Evolutionary conservation across 1,140 invertebrate genomes (phyloP).

Genomic region (Eciton burchellii): DNA sequence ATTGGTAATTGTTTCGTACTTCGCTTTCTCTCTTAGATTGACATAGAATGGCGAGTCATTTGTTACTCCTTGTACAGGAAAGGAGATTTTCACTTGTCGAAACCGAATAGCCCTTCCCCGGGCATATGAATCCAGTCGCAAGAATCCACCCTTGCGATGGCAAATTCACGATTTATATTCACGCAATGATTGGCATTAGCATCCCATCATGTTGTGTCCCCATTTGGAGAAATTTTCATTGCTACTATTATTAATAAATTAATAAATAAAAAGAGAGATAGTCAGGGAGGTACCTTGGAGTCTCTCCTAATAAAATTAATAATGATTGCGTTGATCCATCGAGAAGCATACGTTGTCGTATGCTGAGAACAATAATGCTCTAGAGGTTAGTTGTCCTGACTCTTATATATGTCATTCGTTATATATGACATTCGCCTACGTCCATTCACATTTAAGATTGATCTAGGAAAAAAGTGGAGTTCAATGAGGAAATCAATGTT

Average conservation of each 20-base stretch:
- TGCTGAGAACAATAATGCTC: too few species aligned
- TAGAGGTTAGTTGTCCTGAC: too few species aligned
- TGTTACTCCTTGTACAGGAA: not conserved
- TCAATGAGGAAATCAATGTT: not conserved
- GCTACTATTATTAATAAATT: not conserved
- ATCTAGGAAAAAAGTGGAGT: not conserved
- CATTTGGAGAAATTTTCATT: not conserved
- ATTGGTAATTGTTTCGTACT: too few species aligned
- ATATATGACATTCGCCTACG: not conserved
- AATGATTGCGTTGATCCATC: not conserved
- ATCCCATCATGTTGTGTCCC: not conserved
- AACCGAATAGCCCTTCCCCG: not conserved
- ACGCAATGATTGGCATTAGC: not conserved
- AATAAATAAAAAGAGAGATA: not conserved
- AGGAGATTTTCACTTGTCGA: conserved; percentile 5
- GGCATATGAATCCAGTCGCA: not conserved
- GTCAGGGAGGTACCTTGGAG: conserved; percentile 9
- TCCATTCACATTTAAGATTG: not conserved
- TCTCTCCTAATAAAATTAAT: not conserved
- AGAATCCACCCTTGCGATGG: not conserved
- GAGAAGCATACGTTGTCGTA: too few species aligned
- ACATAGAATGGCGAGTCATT: not conserved
- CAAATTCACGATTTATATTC: not conserved
- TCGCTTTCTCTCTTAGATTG: not conserved
- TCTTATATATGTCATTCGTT: not conserved